Evolutionary conservation across 2,888 invertebrate species (phyloP).

Genomic region (Parochlus steinenii): DNA sequence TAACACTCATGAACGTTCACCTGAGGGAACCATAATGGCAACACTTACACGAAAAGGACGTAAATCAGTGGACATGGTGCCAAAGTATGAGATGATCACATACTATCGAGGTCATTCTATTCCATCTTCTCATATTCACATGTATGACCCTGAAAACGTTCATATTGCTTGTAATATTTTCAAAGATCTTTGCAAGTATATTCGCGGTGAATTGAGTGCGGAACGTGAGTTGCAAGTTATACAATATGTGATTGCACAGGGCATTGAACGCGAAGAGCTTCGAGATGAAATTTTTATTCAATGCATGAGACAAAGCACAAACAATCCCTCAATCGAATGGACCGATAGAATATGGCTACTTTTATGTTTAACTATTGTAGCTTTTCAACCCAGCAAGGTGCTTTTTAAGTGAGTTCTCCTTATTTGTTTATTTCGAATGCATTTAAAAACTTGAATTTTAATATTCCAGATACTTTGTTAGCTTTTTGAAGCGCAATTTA

Average conservation of each 20-base stretch:
- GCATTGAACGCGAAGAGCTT: constrained; percentile 79
- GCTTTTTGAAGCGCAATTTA: constrained; percentile 54
- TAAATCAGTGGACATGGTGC: constrained; percentile 61
- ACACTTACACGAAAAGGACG: constrained; percentile 61
- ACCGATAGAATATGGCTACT: constrained; percentile 77
- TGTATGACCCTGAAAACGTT: constrained; percentile 90
- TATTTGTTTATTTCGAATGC: constrained; percentile 32
- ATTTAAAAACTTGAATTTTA: constrained; percentile 35
- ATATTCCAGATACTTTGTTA: constrained; percentile 47
- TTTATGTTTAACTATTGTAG: constrained; percentile 75
- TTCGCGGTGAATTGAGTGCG: constrained; percentile 71
- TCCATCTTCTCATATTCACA: constrained; percentile 82
- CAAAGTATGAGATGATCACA: constrained; percentile 84
- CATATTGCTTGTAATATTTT: constrained; percentile 79
- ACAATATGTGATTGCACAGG: constrained; percentile 69
- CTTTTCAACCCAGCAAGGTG: constrained; percentile 59
- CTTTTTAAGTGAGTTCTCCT: constrained; percentile 22
- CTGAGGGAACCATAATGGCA: constrained; percentile 77
- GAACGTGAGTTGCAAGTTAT: constrained; percentile 70
- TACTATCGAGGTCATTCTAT: constrained; percentile 78
- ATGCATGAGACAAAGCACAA: constrained; percentile 74
- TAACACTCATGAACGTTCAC: constrained; percentile 72
- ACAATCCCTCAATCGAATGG: constrained; percentile 72
- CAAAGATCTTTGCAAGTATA: constrained; percentile 81
- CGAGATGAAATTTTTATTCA: constrained; percentile 85